Conservation (phyloP, 2,888 invertebrate genomes). For the Drosophila algonquin region DNA sequence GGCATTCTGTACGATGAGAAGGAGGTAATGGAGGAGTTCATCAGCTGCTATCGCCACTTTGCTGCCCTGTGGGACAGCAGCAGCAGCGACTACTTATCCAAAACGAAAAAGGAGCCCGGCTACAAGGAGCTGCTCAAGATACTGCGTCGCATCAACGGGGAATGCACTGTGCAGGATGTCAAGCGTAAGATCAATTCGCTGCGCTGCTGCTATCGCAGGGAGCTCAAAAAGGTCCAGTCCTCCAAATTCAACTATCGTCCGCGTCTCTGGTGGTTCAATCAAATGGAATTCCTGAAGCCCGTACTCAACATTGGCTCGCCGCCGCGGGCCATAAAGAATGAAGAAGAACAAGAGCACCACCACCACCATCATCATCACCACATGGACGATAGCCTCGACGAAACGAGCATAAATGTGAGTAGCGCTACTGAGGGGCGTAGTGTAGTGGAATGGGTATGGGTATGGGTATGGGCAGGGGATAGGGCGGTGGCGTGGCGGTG, state of each 20-base stretch:
- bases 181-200: slow-evolving; percentile 68
- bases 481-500: neutral
- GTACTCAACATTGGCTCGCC: slow-evolving; percentile 42
- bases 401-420: slow-evolving; percentile 55
- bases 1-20: slow-evolving; percentile 54
- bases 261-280: slow-evolving; percentile 66
- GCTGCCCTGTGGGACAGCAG: slow-evolving; percentile 56
- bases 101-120: slow-evolving; percentile 53
- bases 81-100: slow-evolving; percentile 52
- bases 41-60: slow-evolving; percentile 63
- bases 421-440: neutral
- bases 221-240: slow-evolving; percentile 56
- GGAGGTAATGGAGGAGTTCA: slow-evolving; percentile 65
- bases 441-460: neutral
- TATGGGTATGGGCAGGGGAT: neutral
- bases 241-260: slow-evolving; percentile 50
- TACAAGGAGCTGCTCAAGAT: slow-evolving; percentile 60
- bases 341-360: no score
- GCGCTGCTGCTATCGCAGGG: slow-evolving; percentile 64
- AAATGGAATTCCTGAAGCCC: slow-evolving; percentile 63
- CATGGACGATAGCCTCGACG: slow-evolving; percentile 56
- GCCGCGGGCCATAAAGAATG: neutral
- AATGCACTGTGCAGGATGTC: slow-evolving; percentile 52
- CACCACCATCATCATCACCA: neutral
- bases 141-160: slow-evolving; percentile 51